Conservation (phyloP, 2,888 invertebrate genomes). For the Eupithecia vulgata region DNA sequence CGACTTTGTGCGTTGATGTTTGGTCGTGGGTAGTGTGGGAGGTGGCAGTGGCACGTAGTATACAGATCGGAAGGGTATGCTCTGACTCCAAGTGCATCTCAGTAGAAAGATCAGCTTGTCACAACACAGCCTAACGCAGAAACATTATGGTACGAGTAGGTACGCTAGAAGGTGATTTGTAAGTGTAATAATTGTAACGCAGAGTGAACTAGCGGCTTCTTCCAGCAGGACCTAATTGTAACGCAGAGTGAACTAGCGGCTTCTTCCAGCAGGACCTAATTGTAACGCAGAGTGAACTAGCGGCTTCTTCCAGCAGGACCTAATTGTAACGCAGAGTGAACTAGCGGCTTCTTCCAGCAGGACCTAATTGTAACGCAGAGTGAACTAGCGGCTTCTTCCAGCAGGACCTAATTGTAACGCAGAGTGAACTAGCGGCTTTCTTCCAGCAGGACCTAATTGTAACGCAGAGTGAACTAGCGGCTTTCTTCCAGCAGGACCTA, state of each 20-base stretch:
- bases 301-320: neutral
- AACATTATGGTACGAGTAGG: neutral
- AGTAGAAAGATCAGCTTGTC: neutral
- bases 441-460: constrained; percentile 5
- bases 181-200: neutral
- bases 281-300: constrained; percentile 18
- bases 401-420: constrained; percentile 14
- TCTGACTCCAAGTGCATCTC: neutral
- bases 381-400: neutral
- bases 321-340: constrained; percentile 19
- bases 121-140: neutral
- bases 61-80: neutral
- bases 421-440: neutral
- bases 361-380: constrained; percentile 16
- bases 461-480: constrained; percentile 12
- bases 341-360: neutral
- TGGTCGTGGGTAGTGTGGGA: neutral
- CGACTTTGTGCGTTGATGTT: neutral
- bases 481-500: neutral
- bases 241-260: constrained; percentile 10
- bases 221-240: constrained; percentile 8
- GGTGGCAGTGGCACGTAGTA: neutral
- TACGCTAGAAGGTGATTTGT: neutral
- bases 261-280: neutral
- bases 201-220: neutral